These are phyloP conservation scores for Telmatherina bonti DNA, from an alignment of 2,797 vertebrate species.

Conservation along the genomic window DNA sequence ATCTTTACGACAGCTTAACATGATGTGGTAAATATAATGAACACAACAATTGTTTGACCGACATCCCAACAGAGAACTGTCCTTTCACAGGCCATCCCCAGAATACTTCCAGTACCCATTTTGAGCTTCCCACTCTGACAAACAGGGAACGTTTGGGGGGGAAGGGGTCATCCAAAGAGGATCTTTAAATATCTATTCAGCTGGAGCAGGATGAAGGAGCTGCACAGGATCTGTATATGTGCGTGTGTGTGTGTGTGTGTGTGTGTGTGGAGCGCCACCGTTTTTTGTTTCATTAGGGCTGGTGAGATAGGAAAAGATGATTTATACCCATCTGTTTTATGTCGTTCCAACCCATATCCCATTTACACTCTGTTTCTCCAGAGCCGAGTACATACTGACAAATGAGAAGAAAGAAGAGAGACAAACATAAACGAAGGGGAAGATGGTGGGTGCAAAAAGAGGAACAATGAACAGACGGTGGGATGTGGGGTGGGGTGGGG, in stretches of 20 bases:
- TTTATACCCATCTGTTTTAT: slow-evolving; percentile 74
- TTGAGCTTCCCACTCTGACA: slow-evolving; percentile 46
- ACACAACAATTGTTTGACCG: slow-evolving; percentile 47
- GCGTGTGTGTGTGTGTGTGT: slow-evolving; percentile 13
- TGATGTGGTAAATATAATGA: slow-evolving; percentile 65
- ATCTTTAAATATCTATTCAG: slow-evolving; percentile 71
- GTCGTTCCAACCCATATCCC: slow-evolving; percentile 66
- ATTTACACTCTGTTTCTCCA: slow-evolving; percentile 60
- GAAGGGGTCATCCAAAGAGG: slow-evolving; percentile 45
- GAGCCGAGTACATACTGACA: slow-evolving; percentile 52
- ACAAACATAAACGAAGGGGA: neutral
- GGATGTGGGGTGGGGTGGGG: too few relatives aligned
- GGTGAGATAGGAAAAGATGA: slow-evolving; percentile 66
- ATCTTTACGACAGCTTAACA: slow-evolving; percentile 52
- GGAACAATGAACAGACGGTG: neutral
- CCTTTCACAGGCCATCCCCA: slow-evolving; percentile 49
- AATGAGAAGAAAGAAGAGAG: slow-evolving; percentile 46
- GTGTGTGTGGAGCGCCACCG: slow-evolving; percentile 15
- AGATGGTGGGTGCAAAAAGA: slow-evolving; percentile 4
- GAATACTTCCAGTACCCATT: slow-evolving; percentile 59
- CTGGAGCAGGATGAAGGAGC: slow-evolving; percentile 68
- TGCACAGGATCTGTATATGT: slow-evolving; percentile 38
- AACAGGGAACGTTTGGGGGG: slow-evolving; percentile 8
- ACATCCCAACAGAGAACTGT: slow-evolving; percentile 39
- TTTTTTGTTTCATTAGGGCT: slow-evolving; percentile 64